phyloP scores from a whole-genome alignment of 1,140 invertebrate genomes.

The Acromyrmex echinatior region DNA sequence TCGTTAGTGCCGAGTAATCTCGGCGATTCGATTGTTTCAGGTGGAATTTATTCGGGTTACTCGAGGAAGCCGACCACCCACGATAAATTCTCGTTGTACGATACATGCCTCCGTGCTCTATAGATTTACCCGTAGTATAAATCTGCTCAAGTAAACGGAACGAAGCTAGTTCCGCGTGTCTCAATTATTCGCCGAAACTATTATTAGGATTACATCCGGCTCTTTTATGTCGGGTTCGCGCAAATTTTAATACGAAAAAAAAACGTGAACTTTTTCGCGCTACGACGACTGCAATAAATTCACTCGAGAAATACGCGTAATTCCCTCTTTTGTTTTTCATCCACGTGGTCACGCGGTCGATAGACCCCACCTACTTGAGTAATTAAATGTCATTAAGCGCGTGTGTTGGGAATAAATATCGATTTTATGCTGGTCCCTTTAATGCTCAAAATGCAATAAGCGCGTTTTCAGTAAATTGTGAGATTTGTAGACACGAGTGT shows the following conservation, averaged over 20 bases:
- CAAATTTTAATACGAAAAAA: constrained; percentile 4
- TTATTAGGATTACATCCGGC: constrained; percentile 3
- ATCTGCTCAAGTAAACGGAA: constrained; percentile 45
- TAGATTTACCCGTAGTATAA: constrained; percentile 56
- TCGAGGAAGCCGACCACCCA: constrained; percentile 20
- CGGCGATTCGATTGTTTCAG: constrained; percentile 66
- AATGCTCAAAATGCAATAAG: not conserved
- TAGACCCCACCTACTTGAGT: constrained; percentile 60
- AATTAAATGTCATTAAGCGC: constrained; percentile 73
- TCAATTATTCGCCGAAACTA: constrained; percentile 34
- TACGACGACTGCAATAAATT: constrained; percentile 37
- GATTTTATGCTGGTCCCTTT: constrained; percentile 68
- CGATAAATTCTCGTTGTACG: constrained; percentile 60
- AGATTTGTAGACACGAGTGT: not conserved
- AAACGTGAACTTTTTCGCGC: not conserved
- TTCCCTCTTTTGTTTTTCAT: constrained; percentile 16
- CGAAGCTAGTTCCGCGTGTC: constrained; percentile 7
- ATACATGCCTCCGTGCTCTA: constrained; percentile 39
- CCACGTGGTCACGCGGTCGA: constrained; percentile 47
- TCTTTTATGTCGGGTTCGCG: not conserved
- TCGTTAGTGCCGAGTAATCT: constrained; percentile 69
- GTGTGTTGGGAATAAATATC: constrained; percentile 74
- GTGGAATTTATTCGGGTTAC: constrained; percentile 59
- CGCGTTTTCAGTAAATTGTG: not conserved
- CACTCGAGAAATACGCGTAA: not conserved